Evolutionary conservation across 2,797 vertebrate species (phyloP).

Genomic region (Muscicapa striata): DNA sequence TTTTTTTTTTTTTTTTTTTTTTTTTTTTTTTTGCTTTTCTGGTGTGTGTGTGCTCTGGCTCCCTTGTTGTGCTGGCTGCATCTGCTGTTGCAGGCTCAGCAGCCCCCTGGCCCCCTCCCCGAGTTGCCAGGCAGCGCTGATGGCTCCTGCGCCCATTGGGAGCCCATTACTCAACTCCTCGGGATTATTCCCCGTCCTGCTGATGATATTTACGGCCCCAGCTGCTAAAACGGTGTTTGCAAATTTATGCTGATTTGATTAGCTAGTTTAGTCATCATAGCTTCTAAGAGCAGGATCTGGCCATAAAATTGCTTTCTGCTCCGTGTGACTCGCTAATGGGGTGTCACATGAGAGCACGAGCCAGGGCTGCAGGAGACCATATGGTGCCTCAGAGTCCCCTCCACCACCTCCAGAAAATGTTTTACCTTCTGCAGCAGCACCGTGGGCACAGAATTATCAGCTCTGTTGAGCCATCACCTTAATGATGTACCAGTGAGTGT

Average conservation of each 20-base stretch:
- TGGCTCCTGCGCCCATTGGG: slow-evolving; percentile 69
- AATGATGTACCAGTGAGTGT: neutral
- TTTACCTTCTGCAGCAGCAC: slow-evolving; percentile 8
- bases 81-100: slow-evolving; percentile 67
- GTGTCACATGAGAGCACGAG: slow-evolving; percentile 69
- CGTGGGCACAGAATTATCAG: neutral
- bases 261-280: slow-evolving; percentile 75
- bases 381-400: slow-evolving; percentile 52
- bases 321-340: slow-evolving; percentile 65
- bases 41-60: neutral
- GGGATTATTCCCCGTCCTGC: slow-evolving; percentile 64
- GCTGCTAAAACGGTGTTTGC: slow-evolving; percentile 77
- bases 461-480: slow-evolving; percentile 1
- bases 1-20: neutral
- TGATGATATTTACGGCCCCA: slow-evolving; percentile 72
- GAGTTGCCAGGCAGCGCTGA: slow-evolving; percentile 70
- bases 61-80: slow-evolving; percentile 43
- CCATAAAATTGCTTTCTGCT: slow-evolving; percentile 74
- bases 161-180: slow-evolving; percentile 72
- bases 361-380: slow-evolving; percentile 56
- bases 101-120: slow-evolving; percentile 2
- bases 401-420: slow-evolving; percentile 28
- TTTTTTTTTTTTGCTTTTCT: neutral
- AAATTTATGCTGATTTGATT: slow-evolving; percentile 83
- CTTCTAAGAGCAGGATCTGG: slow-evolving; percentile 67